Conservation (phyloP, 2,888 invertebrate species). For the Cremastinae sp. region DNA sequence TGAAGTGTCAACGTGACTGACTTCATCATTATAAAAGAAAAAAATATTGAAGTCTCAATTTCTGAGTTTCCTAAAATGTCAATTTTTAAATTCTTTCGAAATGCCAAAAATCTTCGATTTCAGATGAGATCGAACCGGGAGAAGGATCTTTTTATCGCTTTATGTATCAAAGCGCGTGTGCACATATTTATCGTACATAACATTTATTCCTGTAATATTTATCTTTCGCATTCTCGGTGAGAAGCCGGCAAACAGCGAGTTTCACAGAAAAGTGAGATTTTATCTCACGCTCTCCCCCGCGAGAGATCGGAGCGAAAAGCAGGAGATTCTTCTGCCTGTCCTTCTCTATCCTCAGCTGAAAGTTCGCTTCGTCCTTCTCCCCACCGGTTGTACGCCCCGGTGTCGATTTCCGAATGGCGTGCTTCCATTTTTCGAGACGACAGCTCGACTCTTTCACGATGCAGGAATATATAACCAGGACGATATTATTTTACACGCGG, state of each 20-base stretch:
- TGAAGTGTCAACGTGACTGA: too few species aligned
- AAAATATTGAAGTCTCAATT: too few species aligned
- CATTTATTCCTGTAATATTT: slow-evolving; percentile 45
- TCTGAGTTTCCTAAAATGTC: too few species aligned
- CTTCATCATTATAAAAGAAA: too few species aligned
- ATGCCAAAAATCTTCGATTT: too few species aligned
- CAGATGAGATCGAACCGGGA: neutral
- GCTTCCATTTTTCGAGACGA: slow-evolving; percentile 61
- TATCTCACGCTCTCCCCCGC: slow-evolving; percentile 70
- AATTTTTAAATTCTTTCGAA: too few species aligned
- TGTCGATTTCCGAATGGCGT: slow-evolving; percentile 72
- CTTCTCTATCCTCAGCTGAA: slow-evolving; percentile 3
- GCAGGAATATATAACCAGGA: slow-evolving; percentile 54
- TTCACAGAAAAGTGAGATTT: slow-evolving; percentile 73
- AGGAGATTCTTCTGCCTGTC: slow-evolving; percentile 7
- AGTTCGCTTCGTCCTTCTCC: slow-evolving; percentile 33
- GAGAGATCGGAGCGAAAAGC: slow-evolving; percentile 42
- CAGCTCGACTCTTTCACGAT: slow-evolving; percentile 60
- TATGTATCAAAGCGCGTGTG: slow-evolving; percentile 17
- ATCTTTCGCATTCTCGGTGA: slow-evolving; percentile 51
- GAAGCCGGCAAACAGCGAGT: slow-evolving; percentile 61
- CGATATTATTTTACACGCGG: slow-evolving; percentile 72
- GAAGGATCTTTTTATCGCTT: slow-evolving; percentile 26
- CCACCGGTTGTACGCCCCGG: slow-evolving; percentile 63
- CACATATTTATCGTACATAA: slow-evolving; percentile 16